These are phyloP conservation scores for Halocynthia aurantium DNA, from an alignment of 23 tunicate species.

Conservation along the genomic window DNA sequence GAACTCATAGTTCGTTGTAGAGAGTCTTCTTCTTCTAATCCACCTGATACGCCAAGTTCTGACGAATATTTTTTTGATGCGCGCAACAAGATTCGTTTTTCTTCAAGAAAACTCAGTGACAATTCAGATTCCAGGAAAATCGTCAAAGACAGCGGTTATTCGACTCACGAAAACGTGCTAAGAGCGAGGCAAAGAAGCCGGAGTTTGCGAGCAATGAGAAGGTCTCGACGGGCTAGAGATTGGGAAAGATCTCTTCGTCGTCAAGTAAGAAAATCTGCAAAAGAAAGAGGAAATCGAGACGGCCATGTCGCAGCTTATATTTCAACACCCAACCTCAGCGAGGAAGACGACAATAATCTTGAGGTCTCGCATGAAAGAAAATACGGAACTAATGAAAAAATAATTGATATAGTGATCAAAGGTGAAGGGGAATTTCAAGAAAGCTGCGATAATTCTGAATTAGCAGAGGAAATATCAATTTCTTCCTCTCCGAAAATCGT, in stretches of 20 bases:
- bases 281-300: background rate
- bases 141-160: slow-evolving; percentile 7
- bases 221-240: slow-evolving; percentile 1
- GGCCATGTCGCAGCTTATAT: background rate
- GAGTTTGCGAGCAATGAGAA: background rate
- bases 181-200: background rate
- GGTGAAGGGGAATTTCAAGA: no score
- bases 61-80: background rate
- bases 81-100: background rate
- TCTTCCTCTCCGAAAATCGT: no score
- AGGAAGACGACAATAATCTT: background rate
- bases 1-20: background rate
- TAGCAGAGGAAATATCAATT: no score
- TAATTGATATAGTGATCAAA: no score
- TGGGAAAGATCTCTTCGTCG: background rate
- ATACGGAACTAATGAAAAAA: no score
- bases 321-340: background rate
- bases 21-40: slow-evolving; percentile 3
- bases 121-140: background rate
- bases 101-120: background rate
- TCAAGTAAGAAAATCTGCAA: background rate
- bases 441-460: no score
- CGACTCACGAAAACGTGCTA: background rate
- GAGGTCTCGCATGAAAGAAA: no score
- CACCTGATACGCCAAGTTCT: slow-evolving; percentile 8